These are phyloP conservation scores for Distichodus sexfasciatus DNA, from an alignment of 2,797 vertebrate species.

Conservation along the genomic window DNA sequence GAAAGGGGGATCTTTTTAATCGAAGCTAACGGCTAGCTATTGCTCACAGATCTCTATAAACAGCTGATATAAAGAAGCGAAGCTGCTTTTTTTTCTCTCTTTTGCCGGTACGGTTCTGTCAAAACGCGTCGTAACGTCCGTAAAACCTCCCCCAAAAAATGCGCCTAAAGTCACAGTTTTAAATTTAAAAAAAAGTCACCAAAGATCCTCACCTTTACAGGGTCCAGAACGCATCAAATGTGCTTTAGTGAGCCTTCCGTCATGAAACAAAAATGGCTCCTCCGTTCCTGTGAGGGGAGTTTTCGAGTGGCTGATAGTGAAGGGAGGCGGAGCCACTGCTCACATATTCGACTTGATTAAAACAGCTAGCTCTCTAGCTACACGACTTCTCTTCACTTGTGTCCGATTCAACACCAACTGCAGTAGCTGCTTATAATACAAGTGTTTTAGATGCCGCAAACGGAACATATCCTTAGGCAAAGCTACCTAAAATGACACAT, in stretches of 20 bases:
- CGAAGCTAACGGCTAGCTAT: background rate
- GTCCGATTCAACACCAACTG: too few species aligned
- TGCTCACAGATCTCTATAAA: too few species aligned
- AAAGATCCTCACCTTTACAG: constrained; percentile 36
- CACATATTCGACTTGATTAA: too few species aligned
- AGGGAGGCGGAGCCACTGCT: constrained; percentile 16
- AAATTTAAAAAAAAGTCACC: background rate
- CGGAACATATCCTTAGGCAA: too few species aligned
- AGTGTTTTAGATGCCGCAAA: too few species aligned
- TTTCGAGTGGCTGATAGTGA: constrained; percentile 28
- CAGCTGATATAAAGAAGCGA: background rate
- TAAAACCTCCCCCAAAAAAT: background rate
- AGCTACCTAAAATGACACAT: too few species aligned
- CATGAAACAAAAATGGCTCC: constrained; percentile 56
- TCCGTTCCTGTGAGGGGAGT: constrained; percentile 22
- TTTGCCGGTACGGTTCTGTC: background rate
- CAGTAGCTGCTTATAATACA: too few species aligned
- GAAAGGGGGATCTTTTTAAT: constrained; percentile 23
- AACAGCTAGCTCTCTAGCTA: too few species aligned
- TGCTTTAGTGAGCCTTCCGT: constrained; percentile 20
- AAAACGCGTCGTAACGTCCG: background rate
- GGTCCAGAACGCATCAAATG: constrained; percentile 34
- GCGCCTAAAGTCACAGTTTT: background rate
- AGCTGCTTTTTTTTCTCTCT: background rate
- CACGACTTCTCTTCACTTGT: too few species aligned